Conservation (phyloP, 2,888 invertebrate species). For the Lasioglossum figueresi region DNA sequence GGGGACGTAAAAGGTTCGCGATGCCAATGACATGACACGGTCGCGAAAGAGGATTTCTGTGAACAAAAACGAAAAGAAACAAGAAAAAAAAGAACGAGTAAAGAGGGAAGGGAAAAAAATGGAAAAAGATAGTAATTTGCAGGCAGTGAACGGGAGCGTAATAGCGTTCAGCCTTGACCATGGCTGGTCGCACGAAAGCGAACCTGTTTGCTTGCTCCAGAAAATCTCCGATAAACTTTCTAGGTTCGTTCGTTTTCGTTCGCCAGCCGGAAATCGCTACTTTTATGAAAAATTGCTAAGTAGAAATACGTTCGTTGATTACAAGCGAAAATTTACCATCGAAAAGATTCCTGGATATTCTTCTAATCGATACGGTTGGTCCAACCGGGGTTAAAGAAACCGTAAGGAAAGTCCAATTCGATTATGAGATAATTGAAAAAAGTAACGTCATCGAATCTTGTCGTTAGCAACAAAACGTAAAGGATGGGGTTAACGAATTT, state of each 20-base stretch:
- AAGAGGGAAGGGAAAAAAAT: background rate
- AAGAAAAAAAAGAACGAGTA: background rate
- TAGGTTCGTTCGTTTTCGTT: slow-evolving; percentile 39
- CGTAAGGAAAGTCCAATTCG: background rate
- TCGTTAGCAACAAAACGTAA: too few species aligned
- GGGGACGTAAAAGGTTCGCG: slow-evolving; percentile 22
- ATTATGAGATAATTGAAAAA: background rate
- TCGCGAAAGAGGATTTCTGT: slow-evolving; percentile 13
- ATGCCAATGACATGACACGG: slow-evolving; percentile 41
- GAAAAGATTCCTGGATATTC: background rate
- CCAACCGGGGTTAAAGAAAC: background rate
- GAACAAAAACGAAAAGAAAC: background rate
- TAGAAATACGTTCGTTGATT: too few species aligned
- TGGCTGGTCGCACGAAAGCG: slow-evolving; percentile 46
- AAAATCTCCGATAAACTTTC: slow-evolving; percentile 46
- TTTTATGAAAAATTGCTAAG: background rate
- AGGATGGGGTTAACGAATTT: too few species aligned
- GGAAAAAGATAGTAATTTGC: slow-evolving; percentile 40
- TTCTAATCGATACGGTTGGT: background rate
- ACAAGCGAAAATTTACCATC: background rate
- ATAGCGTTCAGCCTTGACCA: slow-evolving; percentile 55
- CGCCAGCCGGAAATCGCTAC: background rate
- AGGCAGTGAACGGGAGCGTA: slow-evolving; percentile 37
- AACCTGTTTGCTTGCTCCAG: slow-evolving; percentile 52
- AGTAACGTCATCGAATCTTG: background rate